Conservation (phyloP, 1,140 invertebrate species). For the Drosophila melanica region DNA sequence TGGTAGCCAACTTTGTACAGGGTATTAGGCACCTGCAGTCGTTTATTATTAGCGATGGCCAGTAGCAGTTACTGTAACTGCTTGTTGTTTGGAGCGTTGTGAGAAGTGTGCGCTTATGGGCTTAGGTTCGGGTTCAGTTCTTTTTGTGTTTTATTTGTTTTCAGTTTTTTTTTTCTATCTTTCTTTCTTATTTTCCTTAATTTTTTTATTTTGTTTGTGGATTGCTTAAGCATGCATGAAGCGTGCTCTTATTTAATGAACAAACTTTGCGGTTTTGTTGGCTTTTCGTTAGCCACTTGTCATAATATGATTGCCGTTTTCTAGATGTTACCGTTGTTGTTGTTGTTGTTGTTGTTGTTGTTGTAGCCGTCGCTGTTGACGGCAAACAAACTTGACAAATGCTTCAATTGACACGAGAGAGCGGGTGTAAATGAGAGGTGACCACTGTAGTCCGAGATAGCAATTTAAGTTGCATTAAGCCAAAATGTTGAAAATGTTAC, state of each 20-base stretch:
- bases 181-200: conserved; percentile 14
- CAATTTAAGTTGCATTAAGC: background rate
- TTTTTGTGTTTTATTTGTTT: conserved; percentile 11
- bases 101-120: background rate
- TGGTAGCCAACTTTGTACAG: conserved; percentile 4
- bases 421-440: background rate
- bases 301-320: conserved; percentile 43
- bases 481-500: background rate
- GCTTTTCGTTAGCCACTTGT: conserved; percentile 50
- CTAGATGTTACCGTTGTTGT: background rate
- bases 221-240: conserved; percentile 72
- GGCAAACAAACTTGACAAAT: conserved; percentile 11
- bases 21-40: conserved; percentile 40
- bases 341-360: background rate
- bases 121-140: conserved; percentile 13
- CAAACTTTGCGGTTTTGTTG: conserved; percentile 63
- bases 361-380: background rate
- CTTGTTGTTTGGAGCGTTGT: conserved; percentile 18
- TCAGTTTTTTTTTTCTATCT: conserved; percentile 4
- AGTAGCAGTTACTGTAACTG: conserved; percentile 45
- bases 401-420: conserved; percentile 1
- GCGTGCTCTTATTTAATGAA: conserved; percentile 69
- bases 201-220: conserved; percentile 18
- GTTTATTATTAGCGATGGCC: conserved; percentile 42
- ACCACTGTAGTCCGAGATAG: background rate